phyloP scores from a whole-genome alignment of 2,888 invertebrate genomes.

The Drosophila meridionalis region DNA sequence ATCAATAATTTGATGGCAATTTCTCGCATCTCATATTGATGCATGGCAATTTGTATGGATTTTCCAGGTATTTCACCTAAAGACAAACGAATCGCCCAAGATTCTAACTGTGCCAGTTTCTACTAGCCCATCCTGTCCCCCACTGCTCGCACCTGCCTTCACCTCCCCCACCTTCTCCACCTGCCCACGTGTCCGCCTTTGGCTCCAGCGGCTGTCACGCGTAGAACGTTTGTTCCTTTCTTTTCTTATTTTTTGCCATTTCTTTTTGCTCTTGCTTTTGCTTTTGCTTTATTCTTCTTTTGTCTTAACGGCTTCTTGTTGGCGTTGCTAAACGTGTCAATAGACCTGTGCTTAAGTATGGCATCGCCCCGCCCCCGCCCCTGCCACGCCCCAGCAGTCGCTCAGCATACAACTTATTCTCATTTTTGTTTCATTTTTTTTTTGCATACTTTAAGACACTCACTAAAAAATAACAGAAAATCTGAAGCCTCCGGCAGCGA shows the following conservation, averaged over 20 bases:
- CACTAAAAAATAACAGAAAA: conserved; percentile 20
- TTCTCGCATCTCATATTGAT: conserved; percentile 68
- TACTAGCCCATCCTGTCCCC: background rate
- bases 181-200: background rate
- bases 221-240: conserved; percentile 9
- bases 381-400: background rate
- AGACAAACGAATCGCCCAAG: conserved; percentile 25
- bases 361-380: background rate
- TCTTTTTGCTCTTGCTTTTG: background rate
- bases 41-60: conserved; percentile 67
- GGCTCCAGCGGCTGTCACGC: conserved; percentile 13
- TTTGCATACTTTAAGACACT: conserved; percentile 9
- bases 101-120: conserved; percentile 16
- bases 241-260: background rate
- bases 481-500: conserved; percentile 25
- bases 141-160: background rate
- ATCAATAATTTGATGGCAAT: conserved; percentile 70
- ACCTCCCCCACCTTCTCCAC: background rate
- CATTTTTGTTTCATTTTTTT: background rate
- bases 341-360: conserved; percentile 31
- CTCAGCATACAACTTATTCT: background rate
- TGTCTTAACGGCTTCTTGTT: conserved; percentile 40
- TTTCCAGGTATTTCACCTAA: conserved; percentile 48
- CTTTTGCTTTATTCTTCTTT: conserved; percentile 5
- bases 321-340: conserved; percentile 52